A percentile compares a stretch with the other conserved stretches of the same genome.
These are phyloP conservation scores for Rhorus exstirpatorius DNA, from an alignment of 2,888 invertebrate genomes.

Conservation along the genomic window DNA sequence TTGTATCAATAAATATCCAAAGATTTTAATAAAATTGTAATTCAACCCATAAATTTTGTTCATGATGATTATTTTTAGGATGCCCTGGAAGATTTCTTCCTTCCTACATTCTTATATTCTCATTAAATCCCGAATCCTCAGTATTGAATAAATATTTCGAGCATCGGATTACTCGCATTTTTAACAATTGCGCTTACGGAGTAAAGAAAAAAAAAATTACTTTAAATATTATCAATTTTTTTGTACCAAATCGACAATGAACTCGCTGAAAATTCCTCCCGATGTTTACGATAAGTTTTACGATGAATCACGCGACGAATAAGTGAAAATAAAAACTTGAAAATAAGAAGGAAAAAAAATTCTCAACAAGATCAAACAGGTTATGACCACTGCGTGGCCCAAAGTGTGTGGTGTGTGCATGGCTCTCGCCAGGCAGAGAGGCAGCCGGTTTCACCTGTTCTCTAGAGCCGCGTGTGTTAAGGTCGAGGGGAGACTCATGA, in stretches of 20 bases:
- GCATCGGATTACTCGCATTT: too few species aligned
- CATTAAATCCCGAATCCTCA: too few species aligned
- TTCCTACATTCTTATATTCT: too few species aligned
- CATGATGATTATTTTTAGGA: too few species aligned
- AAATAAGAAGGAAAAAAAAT: slow-evolving; percentile 24
- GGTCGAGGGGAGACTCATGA: slow-evolving; percentile 63
- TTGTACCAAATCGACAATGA: neutral
- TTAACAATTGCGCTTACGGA: too few species aligned
- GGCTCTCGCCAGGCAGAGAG: too few species aligned
- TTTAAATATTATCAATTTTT: neutral
- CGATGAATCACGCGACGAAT: slow-evolving; percentile 21
- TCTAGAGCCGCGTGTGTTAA: slow-evolving; percentile 56
- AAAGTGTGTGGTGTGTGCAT: slow-evolving; percentile 55
- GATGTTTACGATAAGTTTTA: slow-evolving; percentile 13
- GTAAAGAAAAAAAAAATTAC: slow-evolving; percentile 13
- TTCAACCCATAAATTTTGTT: too few species aligned
- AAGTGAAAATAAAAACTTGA: slow-evolving; percentile 50
- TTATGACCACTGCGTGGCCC: slow-evolving; percentile 64
- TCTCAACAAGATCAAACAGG: slow-evolving; percentile 56
- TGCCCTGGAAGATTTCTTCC: too few species aligned
- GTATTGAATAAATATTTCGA: neutral
- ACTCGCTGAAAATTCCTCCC: neutral
- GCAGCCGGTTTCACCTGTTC: slow-evolving; percentile 68
- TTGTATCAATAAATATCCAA: too few species aligned
- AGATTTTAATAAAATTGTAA: too few species aligned